phyloP scores from a whole-genome alignment of 2,888 invertebrate genomes.

The Heliconius hortense region DNA sequence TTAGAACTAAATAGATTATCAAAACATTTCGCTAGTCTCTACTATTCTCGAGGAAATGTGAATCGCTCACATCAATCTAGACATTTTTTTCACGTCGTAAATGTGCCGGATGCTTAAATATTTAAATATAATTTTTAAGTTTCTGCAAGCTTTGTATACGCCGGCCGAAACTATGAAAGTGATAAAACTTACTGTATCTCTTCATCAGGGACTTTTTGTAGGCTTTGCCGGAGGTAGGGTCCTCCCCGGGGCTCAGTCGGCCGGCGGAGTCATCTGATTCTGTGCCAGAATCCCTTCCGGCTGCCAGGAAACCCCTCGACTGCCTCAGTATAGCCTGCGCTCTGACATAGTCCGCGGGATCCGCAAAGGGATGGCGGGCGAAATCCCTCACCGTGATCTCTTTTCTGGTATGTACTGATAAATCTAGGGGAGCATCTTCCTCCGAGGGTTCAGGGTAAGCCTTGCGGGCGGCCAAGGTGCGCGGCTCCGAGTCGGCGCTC shows the following conservation, averaged over 20 bases:
- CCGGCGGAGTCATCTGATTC: slow-evolving; percentile 92
- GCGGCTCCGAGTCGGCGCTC: slow-evolving; percentile 69
- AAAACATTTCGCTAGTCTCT: slow-evolving; percentile 33
- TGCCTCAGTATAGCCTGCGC: slow-evolving; percentile 75
- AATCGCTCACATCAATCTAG: slow-evolving; percentile 32
- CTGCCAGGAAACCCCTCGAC: slow-evolving; percentile 76
- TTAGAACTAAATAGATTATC: slow-evolving; percentile 39
- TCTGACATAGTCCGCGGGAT: slow-evolving; percentile 77
- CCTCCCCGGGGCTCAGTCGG: slow-evolving; percentile 84
- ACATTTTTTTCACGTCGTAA: slow-evolving; percentile 13
- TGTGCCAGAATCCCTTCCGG: slow-evolving; percentile 86
- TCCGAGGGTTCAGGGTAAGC: slow-evolving; percentile 73
- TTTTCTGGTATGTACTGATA: slow-evolving; percentile 83
- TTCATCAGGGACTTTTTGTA: slow-evolving; percentile 97
- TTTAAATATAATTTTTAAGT: background rate
- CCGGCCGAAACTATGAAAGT: slow-evolving; percentile 20
- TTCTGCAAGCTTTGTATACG: slow-evolving; percentile 3
- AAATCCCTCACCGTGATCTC: slow-evolving; percentile 78
- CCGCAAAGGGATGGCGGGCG: slow-evolving; percentile 75
- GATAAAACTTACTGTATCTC: slow-evolving; percentile 92
- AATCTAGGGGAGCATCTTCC: slow-evolving; percentile 89
- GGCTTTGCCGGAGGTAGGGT: slow-evolving; percentile 80
- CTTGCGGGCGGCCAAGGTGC: slow-evolving; percentile 78
- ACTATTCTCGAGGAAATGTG: slow-evolving; percentile 29
- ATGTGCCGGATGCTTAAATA: slow-evolving; percentile 19